Percentiles rank a stretch among this genome's conserved stretches.
Conservation (phyloP, 2,113 vertebrate genomes). For the Archilochus colubris region DNA sequence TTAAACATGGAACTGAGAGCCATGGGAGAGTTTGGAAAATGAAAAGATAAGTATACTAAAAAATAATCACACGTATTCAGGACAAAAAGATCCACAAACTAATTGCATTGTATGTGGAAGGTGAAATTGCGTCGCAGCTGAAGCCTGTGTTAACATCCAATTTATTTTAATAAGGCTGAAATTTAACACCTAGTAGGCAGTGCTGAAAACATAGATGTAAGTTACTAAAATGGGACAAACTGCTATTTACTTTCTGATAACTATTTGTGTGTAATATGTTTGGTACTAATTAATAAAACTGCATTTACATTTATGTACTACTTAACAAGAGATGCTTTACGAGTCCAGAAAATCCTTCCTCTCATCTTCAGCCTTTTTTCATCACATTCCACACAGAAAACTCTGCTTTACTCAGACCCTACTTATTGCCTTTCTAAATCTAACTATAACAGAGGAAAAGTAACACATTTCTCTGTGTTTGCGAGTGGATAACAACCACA, state of each 20-base stretch:
- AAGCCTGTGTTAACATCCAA: conserved; percentile 7
- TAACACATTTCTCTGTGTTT: accelerated
- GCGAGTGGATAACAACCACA: accelerated
- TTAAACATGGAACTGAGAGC: conserved; percentile 28
- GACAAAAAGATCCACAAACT: conserved; percentile 23
- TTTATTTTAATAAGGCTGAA: conserved; percentile 38
- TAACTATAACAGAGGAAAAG: accelerated
- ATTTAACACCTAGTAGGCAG: not conserved
- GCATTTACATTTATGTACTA: not conserved
- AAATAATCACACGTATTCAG: not conserved
- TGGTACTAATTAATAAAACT: not conserved
- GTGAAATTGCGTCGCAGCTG: not conserved
- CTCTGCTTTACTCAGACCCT: not conserved
- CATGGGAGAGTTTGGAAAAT: conserved; percentile 16
- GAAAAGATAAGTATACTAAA: conserved; percentile 46
- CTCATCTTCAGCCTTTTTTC: not conserved
- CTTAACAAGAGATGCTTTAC: not conserved
- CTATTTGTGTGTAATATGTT: not conserved
- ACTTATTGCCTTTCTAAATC: not conserved
- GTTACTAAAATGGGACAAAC: not conserved
- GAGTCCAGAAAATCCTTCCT: not conserved
- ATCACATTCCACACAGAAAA: not conserved
- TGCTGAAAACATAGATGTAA: not conserved
- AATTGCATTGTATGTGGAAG: not conserved
- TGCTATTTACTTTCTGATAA: not conserved